Base-by-base conservation (phyloP, 1,140 invertebrate species). In the Musca domestica region DNA sequence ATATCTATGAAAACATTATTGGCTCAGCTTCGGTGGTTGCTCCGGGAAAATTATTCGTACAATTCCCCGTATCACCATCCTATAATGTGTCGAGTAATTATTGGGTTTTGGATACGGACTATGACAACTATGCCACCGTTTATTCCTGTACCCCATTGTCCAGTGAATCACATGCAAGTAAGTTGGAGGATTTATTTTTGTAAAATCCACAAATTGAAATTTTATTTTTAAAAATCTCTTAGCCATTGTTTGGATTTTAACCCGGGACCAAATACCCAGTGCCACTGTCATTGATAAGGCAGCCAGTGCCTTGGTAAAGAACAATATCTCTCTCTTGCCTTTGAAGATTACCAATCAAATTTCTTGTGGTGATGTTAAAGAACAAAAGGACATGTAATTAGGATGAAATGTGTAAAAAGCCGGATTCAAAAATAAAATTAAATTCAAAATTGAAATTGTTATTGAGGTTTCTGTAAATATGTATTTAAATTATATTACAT, bases 101-200 rank as follows among this genome's bases (percentile, higher is more conserved):
- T 17, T 69, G 68, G 68, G 12, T 69, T 19, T 64, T 69, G 25
- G 64, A 27, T 61, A 69, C 68, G 0, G 68, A 69, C 66, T 69
- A 69, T 47, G 54, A 58, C 1, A 69, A 58, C 12, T 69, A 66
- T 56, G 15, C 51, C 51, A 64, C 66, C 5, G 68, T 69, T 0
- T 69, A 66, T 34, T 66, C 34, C 20, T 69, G 68, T 27, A 19
- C 52, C 12, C 41, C 23, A 3, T 12, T 51, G 4, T 27, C 22
- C 2, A 19, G 20, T n/a, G 7, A 58, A n/a, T 23, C 41, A 0
- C 30, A 23, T 27, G 17, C 19, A 2, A 67, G 51, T 67, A 58
- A 67, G 54, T 54, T 34, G 41, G 22, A 46, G 17, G 17, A 52
- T 66, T 27, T 49, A 52, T 14, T 49, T 66, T n/a, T 34, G 25